Percentiles rank a stretch among this genome's conserved stretches.
Conservation (phyloP, 2,113 vertebrate species). For the Zosterops pallidus region DNA sequence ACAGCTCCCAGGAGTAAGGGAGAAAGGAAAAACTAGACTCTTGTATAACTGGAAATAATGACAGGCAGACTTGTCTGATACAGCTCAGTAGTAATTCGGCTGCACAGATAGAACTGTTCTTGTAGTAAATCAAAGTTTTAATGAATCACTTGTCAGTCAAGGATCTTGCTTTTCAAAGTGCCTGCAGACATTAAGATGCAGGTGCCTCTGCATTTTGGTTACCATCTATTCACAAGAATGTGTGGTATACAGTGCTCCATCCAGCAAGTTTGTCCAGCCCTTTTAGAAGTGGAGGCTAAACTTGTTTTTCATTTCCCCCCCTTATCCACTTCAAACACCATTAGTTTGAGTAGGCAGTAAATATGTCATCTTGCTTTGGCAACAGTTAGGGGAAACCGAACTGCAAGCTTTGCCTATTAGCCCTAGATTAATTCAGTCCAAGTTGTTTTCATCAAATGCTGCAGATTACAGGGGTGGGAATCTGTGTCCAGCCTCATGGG, state of each 20-base stretch:
- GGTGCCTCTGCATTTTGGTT: background rate
- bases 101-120: background rate
- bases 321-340: constrained; percentile 49
- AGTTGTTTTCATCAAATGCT: constrained; percentile 73
- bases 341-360: constrained; percentile 55
- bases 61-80: background rate
- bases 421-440: constrained; percentile 67
- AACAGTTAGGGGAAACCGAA: constrained; percentile 20
- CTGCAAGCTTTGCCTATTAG: constrained; percentile 52
- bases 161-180: background rate
- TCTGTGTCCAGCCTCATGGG: constrained; percentile 58
- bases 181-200: background rate
- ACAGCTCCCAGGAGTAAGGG: background rate
- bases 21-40: background rate
- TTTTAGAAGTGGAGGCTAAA: constrained; percentile 59
- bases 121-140: background rate
- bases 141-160: background rate
- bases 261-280: constrained; percentile 42
- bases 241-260: background rate
- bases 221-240: constrained; percentile 48
- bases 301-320: constrained; percentile 55
- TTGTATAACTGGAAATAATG: constrained; percentile 8
- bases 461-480: constrained; percentile 68
- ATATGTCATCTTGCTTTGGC: constrained; percentile 67
- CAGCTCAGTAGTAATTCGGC: background rate